Evolutionary conservation across 2,888 invertebrate genomes (phyloP).

Genomic region (Dynastes tityus): DNA sequence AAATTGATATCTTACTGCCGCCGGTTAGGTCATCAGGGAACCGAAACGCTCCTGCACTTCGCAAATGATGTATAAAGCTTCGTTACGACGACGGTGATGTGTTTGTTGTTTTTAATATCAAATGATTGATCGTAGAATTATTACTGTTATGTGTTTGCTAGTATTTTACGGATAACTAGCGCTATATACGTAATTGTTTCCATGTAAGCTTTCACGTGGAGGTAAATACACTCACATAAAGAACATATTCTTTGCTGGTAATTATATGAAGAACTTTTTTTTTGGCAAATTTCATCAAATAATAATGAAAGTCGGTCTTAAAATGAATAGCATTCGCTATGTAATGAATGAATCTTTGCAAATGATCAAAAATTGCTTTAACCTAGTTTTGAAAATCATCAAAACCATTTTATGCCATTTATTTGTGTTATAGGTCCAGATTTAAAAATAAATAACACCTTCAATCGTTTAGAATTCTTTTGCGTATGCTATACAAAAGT

Average conservation of each 20-base stretch:
- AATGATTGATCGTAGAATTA: slow-evolving; percentile 39
- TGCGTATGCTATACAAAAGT: no score
- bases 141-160: neutral
- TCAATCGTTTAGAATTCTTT: no score
- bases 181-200: neutral
- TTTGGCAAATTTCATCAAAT: no score
- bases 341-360: no score
- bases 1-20: slow-evolving; percentile 43
- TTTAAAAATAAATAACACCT: no score
- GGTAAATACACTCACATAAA: neutral
- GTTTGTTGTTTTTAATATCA: slow-evolving; percentile 47
- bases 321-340: no score
- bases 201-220: neutral
- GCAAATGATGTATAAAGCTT: slow-evolving; percentile 39
- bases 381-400: no score
- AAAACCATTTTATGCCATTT: no score
- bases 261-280: no score
- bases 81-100: slow-evolving; percentile 16
- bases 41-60: slow-evolving; percentile 19
- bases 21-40: slow-evolving; percentile 41
- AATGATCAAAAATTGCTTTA: no score
- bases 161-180: neutral
- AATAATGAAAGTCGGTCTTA: no score
- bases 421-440: no score
- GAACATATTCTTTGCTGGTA: neutral